These are phyloP conservation scores for Fragum fragum DNA, from an alignment of 2,888 invertebrate species.

Conservation along the genomic window DNA sequence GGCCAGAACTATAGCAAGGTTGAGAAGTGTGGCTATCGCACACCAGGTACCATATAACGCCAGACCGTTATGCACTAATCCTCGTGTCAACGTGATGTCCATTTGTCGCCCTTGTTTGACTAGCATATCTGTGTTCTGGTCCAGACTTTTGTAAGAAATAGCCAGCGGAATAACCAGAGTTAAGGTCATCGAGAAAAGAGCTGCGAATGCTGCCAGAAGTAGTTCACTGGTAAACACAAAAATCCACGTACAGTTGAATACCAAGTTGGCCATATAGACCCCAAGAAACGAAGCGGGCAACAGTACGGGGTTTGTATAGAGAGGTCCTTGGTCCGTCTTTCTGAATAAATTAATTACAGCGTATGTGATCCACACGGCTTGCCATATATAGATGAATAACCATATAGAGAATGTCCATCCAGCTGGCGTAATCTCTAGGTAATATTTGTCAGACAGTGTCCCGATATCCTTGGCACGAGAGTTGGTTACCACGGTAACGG, in stretches of 20 bases:
- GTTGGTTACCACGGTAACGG: slow-evolving; percentile 62
- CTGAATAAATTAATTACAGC: slow-evolving; percentile 77
- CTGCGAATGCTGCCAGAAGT: slow-evolving; percentile 69
- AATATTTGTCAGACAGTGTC: slow-evolving; percentile 73
- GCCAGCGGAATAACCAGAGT: slow-evolving; percentile 77
- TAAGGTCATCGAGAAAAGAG: slow-evolving; percentile 70
- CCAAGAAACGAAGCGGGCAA: slow-evolving; percentile 75
- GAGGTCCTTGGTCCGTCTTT: slow-evolving; percentile 71
- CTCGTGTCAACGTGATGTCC: slow-evolving; percentile 82
- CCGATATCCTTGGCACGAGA: slow-evolving; percentile 65
- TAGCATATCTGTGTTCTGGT: slow-evolving; percentile 68
- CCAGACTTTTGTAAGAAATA: slow-evolving; percentile 72
- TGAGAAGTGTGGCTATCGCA: slow-evolving; percentile 82
- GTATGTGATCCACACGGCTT: slow-evolving; percentile 77
- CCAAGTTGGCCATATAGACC: slow-evolving; percentile 71
- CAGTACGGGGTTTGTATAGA: slow-evolving; percentile 76
- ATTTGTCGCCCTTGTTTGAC: slow-evolving; percentile 64
- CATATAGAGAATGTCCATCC: slow-evolving; percentile 79
- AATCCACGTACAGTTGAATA: slow-evolving; percentile 80
- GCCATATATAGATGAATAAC: slow-evolving; percentile 80
- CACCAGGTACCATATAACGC: slow-evolving; percentile 83
- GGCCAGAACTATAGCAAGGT: slow-evolving; percentile 80
- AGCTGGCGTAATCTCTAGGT: slow-evolving; percentile 77
- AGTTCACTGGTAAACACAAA: slow-evolving; percentile 81
- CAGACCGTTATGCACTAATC: slow-evolving; percentile 82